Evolutionary conservation across 2,888 invertebrate species (phyloP), one percentile per base, ranked within the genome.

Genomic region (Tetanocera ferruginea): DNA sequence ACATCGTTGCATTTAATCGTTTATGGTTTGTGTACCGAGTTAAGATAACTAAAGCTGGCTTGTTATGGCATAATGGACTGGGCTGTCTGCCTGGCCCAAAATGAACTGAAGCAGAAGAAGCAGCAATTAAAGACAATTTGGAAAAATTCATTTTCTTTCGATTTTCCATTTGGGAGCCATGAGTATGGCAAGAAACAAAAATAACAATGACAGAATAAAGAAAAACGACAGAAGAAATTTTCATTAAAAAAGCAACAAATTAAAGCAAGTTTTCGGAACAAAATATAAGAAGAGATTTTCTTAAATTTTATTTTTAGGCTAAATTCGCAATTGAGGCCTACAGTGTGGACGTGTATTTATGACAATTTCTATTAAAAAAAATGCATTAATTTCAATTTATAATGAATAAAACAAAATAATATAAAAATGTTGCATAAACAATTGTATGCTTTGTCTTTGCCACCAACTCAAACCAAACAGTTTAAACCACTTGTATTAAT

Each of bases 1-100:
- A 69, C 69, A 69, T 60, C 55, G 57, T 76, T 76, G 66, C 64
- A 52, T 64, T 76, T 77, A 72, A 71, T 71, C 71, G 71, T 71
- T 77, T 77, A 71, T 71, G 71, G 64, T 62, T 52, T 71, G 71
- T 71, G 71, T 55, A 60, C 25, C 25, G 17, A 37, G 72, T 25
- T n/a, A 17, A 43, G 43, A 57, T n/a, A 17, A n/a, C 17, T 34
- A 60, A 23, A 19, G 57, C 8, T 23, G 23, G 60, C 11, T 25
- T 14, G 60, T 11, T 28, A 25, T 60, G 28, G 25, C 25, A 31
- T 14, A 3, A 25, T 60, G 17, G 60, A 14, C 28, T 31, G 28
- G 11, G 17, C 9, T 25, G 28, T 28, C 11, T 57, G 14, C 17
- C 28, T 25, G 28, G 28, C 28, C 60, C 60, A 31, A 28, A 60